These are phyloP conservation scores for Mustela nigripes DNA, from an alignment of 2,113 vertebrate genomes.

Conservation along the genomic window DNA sequence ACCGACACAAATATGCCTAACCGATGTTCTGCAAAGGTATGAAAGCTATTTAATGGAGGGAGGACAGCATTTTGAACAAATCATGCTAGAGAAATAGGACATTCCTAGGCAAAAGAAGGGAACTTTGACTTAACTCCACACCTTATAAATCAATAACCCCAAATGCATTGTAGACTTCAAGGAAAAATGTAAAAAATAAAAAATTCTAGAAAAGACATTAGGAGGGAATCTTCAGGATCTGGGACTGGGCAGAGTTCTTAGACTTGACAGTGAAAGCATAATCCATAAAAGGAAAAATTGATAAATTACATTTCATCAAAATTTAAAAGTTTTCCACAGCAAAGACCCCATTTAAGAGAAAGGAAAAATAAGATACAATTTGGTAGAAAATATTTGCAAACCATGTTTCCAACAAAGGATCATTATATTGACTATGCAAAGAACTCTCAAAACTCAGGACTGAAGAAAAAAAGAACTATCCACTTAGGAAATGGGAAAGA, in stretches of 20 bases:
- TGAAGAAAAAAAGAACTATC: not conserved
- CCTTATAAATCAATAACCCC: not conserved
- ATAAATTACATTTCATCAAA: not conserved
- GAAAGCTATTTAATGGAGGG: not conserved
- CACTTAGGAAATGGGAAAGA: not conserved
- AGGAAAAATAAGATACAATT: not conserved
- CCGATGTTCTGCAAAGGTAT: not conserved
- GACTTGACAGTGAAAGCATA: not conserved
- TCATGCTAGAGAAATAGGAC: not conserved
- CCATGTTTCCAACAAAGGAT: not conserved
- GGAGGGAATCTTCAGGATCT: not conserved
- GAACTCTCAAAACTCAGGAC: not conserved
- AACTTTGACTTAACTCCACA: not conserved
- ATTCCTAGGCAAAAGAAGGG: not conserved
- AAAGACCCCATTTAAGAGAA: not conserved
- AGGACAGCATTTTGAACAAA: not conserved
- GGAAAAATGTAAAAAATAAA: constrained; percentile 1
- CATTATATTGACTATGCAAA: not conserved
- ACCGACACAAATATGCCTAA: not conserved
- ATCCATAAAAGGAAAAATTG: not conserved
- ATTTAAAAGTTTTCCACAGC: not conserved
- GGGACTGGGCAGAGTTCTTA: not conserved
- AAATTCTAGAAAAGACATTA: not conserved
- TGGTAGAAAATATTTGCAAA: constrained; percentile 1
- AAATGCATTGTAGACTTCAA: not conserved